These are phyloP conservation scores for Ornithoptera priamus DNA, from an alignment of 2,888 invertebrate genomes.

Conservation along the genomic window DNA sequence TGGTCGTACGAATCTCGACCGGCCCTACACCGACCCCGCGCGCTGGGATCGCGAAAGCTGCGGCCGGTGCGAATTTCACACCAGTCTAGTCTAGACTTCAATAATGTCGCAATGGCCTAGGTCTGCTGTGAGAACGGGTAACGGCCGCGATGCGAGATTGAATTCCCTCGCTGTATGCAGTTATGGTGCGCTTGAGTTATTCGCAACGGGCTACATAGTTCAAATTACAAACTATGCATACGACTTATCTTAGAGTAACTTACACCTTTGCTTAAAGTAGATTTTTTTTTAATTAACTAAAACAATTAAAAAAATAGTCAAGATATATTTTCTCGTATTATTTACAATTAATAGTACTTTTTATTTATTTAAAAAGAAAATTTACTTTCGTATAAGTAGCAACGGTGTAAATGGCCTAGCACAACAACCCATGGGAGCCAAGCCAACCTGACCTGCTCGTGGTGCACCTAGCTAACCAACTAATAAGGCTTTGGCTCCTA, in stretches of 20 bases:
- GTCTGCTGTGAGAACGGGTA: conserved; percentile 67
- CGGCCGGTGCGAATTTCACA: conserved; percentile 75
- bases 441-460: too few species aligned
- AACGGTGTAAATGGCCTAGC: too few species aligned
- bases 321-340: too few species aligned
- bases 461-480: too few species aligned
- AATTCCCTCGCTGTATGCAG: conserved; percentile 34
- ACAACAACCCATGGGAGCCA: too few species aligned
- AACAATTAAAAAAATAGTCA: too few species aligned
- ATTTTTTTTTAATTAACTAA: neutral
- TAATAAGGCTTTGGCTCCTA: too few species aligned
- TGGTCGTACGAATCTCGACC: conserved; percentile 48
- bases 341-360: too few species aligned
- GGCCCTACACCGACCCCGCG: conserved; percentile 66
- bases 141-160: conserved; percentile 56
- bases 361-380: too few species aligned
- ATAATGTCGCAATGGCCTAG: conserved; percentile 60
- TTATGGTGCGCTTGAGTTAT: conserved; percentile 4
- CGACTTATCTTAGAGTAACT: neutral
- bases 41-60: conserved; percentile 72
- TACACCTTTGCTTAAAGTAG: neutral
- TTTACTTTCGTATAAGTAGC: too few species aligned
- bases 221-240: conserved; percentile 1
- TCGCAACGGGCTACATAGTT: conserved; percentile 11
- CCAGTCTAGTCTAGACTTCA: conserved; percentile 69